These are phyloP conservation scores for Globicephala melas DNA, from an alignment of 2,113 vertebrate genomes.

Conservation along the genomic window DNA sequence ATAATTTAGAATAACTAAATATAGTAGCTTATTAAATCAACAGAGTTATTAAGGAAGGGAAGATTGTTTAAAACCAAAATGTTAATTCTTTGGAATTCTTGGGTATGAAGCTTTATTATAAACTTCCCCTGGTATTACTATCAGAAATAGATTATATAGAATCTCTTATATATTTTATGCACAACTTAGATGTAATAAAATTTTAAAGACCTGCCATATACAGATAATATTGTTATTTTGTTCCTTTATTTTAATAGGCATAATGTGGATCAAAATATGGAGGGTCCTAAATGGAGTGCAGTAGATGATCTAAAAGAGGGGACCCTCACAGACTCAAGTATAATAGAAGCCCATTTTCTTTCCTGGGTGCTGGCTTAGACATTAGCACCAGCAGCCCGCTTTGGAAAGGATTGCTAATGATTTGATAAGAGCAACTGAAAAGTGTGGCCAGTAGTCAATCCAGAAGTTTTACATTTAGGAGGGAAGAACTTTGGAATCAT, in stretches of 20 bases:
- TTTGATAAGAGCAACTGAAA: not conserved
- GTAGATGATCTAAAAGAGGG: not conserved
- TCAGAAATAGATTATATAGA: not conserved
- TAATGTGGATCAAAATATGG: not conserved
- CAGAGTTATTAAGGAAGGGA: not conserved
- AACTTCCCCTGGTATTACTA: not conserved
- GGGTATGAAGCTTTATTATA: slow-evolving; percentile 10
- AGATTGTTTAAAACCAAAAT: not conserved
- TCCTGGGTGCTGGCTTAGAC: not conserved
- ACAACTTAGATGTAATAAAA: not conserved
- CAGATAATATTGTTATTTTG: not conserved
- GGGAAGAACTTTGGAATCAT: not conserved
- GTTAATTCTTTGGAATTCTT: not conserved
- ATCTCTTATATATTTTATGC: not conserved
- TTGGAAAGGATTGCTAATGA: not conserved
- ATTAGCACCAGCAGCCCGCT: fast-evolving
- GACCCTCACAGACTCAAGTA: not conserved
- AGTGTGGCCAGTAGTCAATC: not conserved
- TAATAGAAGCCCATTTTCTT: not conserved
- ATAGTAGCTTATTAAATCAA: not conserved
- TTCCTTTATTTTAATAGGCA: not conserved
- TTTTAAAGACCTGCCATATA: not conserved
- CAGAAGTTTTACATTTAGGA: not conserved
- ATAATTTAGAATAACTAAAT: not conserved
- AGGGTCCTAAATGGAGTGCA: not conserved